phyloP scores from a whole-genome alignment of 2,888 invertebrate genomes.

The Hipparchia sbordonii region DNA sequence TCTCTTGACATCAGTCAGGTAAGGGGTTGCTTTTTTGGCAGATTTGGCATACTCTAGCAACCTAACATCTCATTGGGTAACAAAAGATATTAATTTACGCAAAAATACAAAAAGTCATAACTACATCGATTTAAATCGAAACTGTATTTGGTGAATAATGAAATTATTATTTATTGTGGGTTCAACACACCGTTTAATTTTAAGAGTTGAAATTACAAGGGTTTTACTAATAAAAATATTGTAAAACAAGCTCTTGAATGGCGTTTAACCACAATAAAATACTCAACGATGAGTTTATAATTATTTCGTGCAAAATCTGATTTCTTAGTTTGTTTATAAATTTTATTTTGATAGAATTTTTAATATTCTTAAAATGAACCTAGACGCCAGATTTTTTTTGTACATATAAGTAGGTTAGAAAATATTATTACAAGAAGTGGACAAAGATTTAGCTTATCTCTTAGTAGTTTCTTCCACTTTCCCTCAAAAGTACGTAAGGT shows the following conservation, averaged over 20 bases:
- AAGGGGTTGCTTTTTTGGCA: no score
- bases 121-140: conserved; percentile 1
- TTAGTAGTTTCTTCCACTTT: no score
- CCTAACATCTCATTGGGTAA: neutral
- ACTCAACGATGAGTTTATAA: conserved; percentile 2
- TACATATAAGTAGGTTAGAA: no score
- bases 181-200: conserved; percentile 32
- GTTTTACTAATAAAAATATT: conserved; percentile 33
- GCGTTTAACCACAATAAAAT: conserved; percentile 1
- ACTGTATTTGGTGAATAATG: conserved; percentile 32
- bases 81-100: neutral
- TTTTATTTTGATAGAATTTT: no score
- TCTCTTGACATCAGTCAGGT: no score
- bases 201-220: conserved; percentile 34
- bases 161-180: conserved; percentile 34
- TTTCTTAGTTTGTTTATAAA: neutral
- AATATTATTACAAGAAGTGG: no score
- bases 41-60: no score
- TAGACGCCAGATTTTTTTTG: no score
- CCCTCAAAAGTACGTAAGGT: no score
- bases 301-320: neutral
- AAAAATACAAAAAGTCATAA: neutral
- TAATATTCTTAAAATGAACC: no score
- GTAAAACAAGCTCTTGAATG: conserved; percentile 11
- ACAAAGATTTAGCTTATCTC: no score